phyloP scores from a whole-genome alignment of 2,888 invertebrate genomes.

The Clostera curtula region DNA sequence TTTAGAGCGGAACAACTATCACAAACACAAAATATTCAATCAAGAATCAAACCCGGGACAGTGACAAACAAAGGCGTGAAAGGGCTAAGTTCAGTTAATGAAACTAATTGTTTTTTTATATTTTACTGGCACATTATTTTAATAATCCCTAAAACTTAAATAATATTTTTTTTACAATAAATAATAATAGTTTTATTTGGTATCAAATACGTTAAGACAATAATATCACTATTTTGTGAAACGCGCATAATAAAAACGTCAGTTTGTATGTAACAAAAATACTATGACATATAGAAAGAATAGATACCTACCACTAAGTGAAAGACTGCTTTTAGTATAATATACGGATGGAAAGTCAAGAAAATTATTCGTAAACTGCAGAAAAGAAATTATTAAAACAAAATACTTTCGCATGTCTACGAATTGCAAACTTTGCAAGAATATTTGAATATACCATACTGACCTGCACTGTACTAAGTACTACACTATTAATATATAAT shows the following conservation, averaged over 20 bases:
- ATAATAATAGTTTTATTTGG: slow-evolving; percentile 55
- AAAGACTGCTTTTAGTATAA: too few relatives aligned
- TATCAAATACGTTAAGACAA: slow-evolving; percentile 46
- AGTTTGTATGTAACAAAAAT: neutral
- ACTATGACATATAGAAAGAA: neutral
- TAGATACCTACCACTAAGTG: too few relatives aligned
- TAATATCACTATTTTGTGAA: slow-evolving; percentile 16
- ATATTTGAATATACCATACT: too few relatives aligned
- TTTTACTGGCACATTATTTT: slow-evolving; percentile 42
- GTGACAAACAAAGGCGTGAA: slow-evolving; percentile 4
- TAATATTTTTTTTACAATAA: slow-evolving; percentile 44
- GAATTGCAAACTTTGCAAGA: too few relatives aligned
- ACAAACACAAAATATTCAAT: too few relatives aligned
- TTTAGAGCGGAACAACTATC: neutral
- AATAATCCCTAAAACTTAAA: slow-evolving; percentile 11
- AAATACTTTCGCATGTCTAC: too few relatives aligned
- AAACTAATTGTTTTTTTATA: slow-evolving; percentile 30
- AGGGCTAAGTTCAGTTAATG: slow-evolving; percentile 7
- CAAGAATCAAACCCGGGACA: neutral
- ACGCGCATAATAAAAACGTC: slow-evolving; percentile 8
- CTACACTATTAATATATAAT: too few relatives aligned
- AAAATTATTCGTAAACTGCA: too few relatives aligned
- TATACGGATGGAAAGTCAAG: too few relatives aligned
- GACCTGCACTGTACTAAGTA: too few relatives aligned
- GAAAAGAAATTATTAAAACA: too few relatives aligned